phyloP scores from a whole-genome alignment of 2,797 vertebrate genomes.

The Notolabrus celidotus region DNA sequence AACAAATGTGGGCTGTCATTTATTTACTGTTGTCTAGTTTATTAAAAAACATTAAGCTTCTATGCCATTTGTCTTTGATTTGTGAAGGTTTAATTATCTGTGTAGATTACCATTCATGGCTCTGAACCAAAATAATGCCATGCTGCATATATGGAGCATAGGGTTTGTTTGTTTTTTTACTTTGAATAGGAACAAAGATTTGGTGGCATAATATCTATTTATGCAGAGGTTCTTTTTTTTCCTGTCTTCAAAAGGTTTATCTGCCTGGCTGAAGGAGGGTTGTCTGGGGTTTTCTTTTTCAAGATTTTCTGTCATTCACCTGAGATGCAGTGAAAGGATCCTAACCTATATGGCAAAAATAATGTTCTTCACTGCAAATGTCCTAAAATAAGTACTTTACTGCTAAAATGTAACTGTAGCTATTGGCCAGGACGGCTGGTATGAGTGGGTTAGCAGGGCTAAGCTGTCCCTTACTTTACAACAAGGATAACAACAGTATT shows the following conservation, averaged over 20 bases:
- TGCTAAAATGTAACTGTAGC: too few relatives aligned
- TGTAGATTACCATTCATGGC: not conserved
- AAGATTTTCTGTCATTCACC: not conserved
- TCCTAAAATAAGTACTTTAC: too few relatives aligned
- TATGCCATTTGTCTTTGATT: not conserved
- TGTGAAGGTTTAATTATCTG: too few relatives aligned
- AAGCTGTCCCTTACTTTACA: too few relatives aligned
- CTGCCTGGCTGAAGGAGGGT: not conserved
- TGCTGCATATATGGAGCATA: too few relatives aligned
- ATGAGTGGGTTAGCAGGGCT: too few relatives aligned
- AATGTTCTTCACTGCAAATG: too few relatives aligned
- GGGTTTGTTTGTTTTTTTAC: not conserved
- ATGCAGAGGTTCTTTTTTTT: not conserved
- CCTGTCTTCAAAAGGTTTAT: not conserved
- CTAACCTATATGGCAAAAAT: not conserved
- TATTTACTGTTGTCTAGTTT: not conserved
- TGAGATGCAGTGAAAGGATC: not conserved
- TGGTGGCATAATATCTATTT: not conserved
- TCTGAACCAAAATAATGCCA: too few relatives aligned
- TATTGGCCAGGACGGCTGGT: too few relatives aligned
- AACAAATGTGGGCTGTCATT: not conserved
- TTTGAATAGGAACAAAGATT: not conserved
- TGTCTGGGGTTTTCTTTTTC: constrained; percentile 3
- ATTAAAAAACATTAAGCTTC: not conserved
- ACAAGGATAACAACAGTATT: too few relatives aligned